These are phyloP conservation scores for Mareca penelope DNA, from an alignment of 2,797 vertebrate genomes.

Conservation along the genomic window DNA sequence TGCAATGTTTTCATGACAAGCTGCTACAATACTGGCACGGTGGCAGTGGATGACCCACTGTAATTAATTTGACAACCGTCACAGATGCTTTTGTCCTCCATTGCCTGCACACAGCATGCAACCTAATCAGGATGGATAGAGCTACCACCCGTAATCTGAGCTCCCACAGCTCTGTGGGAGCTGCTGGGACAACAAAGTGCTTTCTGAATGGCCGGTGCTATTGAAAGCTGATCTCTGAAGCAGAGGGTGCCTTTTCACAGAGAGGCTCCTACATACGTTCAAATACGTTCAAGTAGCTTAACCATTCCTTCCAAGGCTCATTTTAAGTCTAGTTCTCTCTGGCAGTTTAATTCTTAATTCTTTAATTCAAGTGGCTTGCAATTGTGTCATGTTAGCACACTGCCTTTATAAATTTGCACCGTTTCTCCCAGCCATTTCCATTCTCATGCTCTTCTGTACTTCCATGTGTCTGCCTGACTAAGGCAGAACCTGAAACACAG, in stretches of 20 bases:
- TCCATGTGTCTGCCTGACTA: background rate
- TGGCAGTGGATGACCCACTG: background rate
- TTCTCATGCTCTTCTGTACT: background rate
- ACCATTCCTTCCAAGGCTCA: background rate
- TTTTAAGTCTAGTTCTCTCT: background rate
- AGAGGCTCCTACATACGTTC: background rate
- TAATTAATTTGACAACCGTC: background rate
- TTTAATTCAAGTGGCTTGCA: background rate
- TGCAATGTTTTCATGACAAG: background rate
- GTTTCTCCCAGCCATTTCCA: background rate
- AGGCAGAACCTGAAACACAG: background rate
- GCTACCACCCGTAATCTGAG: background rate
- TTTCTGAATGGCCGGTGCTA: background rate
- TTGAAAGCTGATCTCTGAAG: background rate
- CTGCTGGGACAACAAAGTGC: background rate
- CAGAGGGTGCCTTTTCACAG: background rate
- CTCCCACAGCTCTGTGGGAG: background rate
- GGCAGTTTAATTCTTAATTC: background rate
- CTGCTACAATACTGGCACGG: background rate
- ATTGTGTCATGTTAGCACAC: background rate
- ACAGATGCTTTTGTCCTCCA: background rate
- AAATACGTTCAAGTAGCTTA: background rate
- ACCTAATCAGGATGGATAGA: background rate
- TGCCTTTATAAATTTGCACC: background rate
- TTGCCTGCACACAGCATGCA: background rate